These are phyloP conservation scores for Australoheros facetus DNA, from an alignment of 2,797 vertebrate species.

Conservation along the genomic window DNA sequence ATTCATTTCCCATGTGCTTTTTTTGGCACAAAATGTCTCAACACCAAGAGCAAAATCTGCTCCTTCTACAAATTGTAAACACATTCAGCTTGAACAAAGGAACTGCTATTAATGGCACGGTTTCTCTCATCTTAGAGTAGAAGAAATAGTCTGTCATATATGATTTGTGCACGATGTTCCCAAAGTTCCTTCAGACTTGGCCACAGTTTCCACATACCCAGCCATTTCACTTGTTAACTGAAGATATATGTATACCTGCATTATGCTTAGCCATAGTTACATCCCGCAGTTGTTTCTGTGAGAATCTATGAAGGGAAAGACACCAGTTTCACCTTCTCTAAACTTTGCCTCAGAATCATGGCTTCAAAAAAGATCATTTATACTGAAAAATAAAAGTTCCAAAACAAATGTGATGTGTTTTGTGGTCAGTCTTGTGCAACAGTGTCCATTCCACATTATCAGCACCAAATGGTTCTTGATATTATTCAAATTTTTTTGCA, in stretches of 20 bases:
- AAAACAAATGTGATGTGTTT: neutral
- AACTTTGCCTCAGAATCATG: neutral
- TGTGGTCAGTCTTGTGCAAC: neutral
- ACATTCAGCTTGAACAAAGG: constrained; percentile 6
- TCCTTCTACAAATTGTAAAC: constrained; percentile 35
- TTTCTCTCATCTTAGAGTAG: neutral
- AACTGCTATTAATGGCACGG: neutral
- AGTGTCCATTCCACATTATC: neutral
- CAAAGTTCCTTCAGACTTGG: neutral
- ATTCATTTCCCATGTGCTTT: constrained; percentile 31
- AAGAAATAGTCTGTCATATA: neutral
- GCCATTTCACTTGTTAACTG: neutral
- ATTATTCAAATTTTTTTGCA: too few relatives aligned
- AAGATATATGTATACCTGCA: neutral
- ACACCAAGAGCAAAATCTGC: neutral
- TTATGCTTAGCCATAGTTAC: neutral
- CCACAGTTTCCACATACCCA: neutral
- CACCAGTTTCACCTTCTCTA: neutral
- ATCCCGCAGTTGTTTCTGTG: neutral
- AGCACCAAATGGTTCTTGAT: neutral
- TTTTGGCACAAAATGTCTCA: constrained; percentile 5
- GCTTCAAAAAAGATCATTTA: neutral
- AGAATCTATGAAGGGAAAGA: neutral
- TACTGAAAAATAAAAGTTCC: neutral
- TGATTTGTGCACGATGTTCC: neutral